phyloP scores from a whole-genome alignment of 2,888 invertebrate species.

The Belgica antarctica region DNA sequence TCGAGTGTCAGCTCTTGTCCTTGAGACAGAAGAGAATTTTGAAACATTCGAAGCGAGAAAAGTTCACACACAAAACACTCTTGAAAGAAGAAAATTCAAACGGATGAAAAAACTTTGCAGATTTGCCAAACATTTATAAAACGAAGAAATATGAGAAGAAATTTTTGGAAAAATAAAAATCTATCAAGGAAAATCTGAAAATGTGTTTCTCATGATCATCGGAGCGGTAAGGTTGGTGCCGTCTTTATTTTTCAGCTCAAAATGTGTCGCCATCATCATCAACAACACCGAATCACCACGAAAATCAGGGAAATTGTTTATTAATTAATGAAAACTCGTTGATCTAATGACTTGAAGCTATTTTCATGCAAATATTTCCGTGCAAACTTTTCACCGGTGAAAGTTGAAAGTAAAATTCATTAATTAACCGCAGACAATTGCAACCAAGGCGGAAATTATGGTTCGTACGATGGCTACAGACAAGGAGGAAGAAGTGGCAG shows the following conservation, averaged over 20 bases:
- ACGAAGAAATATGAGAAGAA: conserved; percentile 5
- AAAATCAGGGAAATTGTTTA: conserved; percentile 25
- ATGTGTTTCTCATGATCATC: conserved; percentile 44
- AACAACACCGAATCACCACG: background rate
- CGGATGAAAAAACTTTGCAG: background rate
- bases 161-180: conserved; percentile 36
- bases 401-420: background rate
- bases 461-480: conserved; percentile 83
- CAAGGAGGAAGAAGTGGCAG: conserved; percentile 79
- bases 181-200: conserved; percentile 32
- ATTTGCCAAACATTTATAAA: conserved; percentile 25
- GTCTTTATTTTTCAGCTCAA: conserved; percentile 35
- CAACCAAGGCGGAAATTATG: conserved; percentile 83
- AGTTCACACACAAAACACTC: conserved; percentile 10
- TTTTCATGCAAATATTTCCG: no score
- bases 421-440: conserved; percentile 33
- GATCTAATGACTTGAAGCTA: no score
- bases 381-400: background rate
- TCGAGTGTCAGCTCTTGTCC: background rate
- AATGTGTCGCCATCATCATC: conserved; percentile 42
- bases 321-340: background rate
- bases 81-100: conserved; percentile 18
- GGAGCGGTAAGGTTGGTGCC: background rate
- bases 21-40: background rate
- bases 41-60: background rate